phyloP scores from a whole-genome alignment of 1,140 invertebrate species.

The Habropoda laboriosa region DNA sequence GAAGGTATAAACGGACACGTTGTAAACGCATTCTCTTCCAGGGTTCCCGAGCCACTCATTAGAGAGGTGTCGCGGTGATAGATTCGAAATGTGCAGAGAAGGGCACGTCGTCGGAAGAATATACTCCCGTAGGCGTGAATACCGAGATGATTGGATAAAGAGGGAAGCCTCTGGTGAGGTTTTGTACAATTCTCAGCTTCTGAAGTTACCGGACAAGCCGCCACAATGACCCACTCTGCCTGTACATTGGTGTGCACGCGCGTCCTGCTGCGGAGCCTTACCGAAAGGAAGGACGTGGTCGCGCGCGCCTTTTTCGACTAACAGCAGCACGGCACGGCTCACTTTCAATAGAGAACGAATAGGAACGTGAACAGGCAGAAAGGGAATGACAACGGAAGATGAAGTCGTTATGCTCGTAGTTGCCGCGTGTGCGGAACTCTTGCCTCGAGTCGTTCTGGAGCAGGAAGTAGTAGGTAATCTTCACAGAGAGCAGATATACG shows the following conservation, averaged over 20 bases:
- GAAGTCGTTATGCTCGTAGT: conserved; percentile 56
- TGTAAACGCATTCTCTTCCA: neutral
- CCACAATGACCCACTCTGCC: conserved; percentile 52
- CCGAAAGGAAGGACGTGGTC: conserved; percentile 32
- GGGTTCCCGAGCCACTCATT: conserved; percentile 37
- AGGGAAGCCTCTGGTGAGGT: conserved; percentile 52
- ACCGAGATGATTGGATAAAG: conserved; percentile 72
- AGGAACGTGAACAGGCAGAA: conserved; percentile 39
- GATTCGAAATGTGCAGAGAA: conserved; percentile 28
- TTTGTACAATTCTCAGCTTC: conserved; percentile 53
- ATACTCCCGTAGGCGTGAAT: conserved; percentile 66
- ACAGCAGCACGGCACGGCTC: neutral
- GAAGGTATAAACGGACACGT: conserved; percentile 32
- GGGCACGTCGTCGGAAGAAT: conserved; percentile 7
- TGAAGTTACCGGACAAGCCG: conserved; percentile 52
- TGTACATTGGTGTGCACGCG: conserved; percentile 34
- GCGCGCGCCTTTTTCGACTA: conserved; percentile 26
- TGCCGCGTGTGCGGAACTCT: neutral
- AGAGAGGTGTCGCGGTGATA: conserved; percentile 44
- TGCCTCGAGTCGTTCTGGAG: neutral
- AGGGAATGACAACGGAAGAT: conserved; percentile 35
- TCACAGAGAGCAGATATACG: conserved; percentile 50
- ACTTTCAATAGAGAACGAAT: conserved; percentile 44
- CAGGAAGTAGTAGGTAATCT: conserved; percentile 61
- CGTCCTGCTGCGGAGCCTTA: conserved; percentile 34